phyloP scores from a whole-genome alignment of 2,113 vertebrate genomes.

The Sander lucioperca region DNA sequence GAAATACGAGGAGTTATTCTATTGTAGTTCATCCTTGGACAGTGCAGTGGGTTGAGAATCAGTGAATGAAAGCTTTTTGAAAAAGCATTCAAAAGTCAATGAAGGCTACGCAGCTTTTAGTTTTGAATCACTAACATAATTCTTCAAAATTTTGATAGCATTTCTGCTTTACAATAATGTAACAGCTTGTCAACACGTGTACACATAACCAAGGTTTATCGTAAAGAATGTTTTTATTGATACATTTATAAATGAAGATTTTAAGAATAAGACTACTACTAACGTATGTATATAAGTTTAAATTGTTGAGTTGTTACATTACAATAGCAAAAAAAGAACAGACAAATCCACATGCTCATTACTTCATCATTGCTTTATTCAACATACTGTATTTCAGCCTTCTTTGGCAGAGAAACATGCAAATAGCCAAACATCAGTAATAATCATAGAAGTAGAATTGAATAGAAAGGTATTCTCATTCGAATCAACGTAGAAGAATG shows the following conservation, averaged over 20 bases:
- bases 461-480: too few relatives aligned
- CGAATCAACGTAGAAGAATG: too few relatives aligned
- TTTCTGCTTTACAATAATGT: background rate
- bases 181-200: background rate
- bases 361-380: slow-evolving; percentile 39
- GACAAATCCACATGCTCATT: background rate
- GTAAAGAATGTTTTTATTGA: background rate
- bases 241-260: background rate
- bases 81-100: background rate
- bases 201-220: background rate
- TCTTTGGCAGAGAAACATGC: slow-evolving; percentile 39
- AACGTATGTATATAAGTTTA: background rate
- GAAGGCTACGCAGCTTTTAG: background rate
- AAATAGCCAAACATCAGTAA: background rate
- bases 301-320: background rate
- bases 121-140: background rate
- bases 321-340: background rate
- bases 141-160: background rate
- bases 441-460: too few relatives aligned
- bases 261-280: background rate
- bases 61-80: background rate
- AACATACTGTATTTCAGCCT: background rate
- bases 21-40: background rate
- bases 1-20: background rate
- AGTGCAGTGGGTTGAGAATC: too few relatives aligned